Percentiles rank a stretch among this genome's conserved stretches.
phyloP scores from a whole-genome alignment of 2,888 invertebrate genomes.

The Drosophila longiperda region DNA sequence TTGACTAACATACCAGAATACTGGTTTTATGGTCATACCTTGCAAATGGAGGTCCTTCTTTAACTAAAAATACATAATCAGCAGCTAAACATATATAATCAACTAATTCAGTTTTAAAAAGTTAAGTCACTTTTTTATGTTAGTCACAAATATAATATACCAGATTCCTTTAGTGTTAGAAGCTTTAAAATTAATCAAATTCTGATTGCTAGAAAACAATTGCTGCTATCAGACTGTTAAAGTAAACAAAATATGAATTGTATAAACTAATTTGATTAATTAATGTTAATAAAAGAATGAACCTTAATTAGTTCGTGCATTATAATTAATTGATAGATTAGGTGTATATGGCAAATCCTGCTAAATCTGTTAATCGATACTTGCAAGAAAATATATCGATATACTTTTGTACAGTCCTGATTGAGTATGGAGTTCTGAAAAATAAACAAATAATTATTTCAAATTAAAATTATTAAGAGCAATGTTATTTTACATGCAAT shows the following conservation, averaged over 20 bases:
- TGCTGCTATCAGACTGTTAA: background rate
- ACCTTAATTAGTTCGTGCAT: background rate
- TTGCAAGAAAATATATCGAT: background rate
- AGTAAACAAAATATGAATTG: background rate
- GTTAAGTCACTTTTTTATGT: background rate
- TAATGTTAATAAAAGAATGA: background rate
- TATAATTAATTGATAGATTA: background rate
- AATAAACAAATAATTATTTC: background rate
- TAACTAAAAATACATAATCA: background rate
- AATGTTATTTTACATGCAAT: too few relatives aligned
- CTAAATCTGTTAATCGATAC: background rate
- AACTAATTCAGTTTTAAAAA: background rate
- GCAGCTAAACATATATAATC: background rate
- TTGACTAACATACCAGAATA: background rate
- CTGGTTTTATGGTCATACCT: background rate
- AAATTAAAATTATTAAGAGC: background rate
- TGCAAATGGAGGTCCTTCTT: background rate
- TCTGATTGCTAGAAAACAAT: background rate
- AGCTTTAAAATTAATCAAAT: background rate
- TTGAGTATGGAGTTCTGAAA: background rate
- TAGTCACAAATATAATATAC: background rate
- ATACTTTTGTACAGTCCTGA: background rate
- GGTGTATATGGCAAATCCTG: background rate
- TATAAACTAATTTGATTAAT: background rate
- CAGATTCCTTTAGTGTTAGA: background rate